Conservation (phyloP, 2,888 invertebrate species). For the Aplocera efformata region DNA sequence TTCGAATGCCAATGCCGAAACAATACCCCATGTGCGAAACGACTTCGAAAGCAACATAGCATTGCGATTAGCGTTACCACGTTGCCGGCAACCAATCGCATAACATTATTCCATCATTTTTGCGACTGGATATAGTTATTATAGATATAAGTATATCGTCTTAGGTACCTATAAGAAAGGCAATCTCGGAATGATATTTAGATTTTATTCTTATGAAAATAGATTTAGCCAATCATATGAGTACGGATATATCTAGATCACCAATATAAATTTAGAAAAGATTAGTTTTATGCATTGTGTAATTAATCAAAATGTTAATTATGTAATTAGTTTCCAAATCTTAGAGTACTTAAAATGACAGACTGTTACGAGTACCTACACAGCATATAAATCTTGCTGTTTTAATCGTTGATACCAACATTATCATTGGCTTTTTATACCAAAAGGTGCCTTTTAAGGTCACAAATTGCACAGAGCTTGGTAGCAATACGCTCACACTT, state of each 20-base stretch:
- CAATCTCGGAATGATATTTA: constrained; percentile 14
- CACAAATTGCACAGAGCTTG: constrained; percentile 74
- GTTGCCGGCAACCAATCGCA: constrained; percentile 12
- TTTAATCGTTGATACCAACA: constrained; percentile 39
- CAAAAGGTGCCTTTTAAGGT: constrained; percentile 54
- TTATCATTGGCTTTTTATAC: constrained; percentile 65
- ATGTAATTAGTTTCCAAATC: background rate
- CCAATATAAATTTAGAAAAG: constrained; percentile 8
- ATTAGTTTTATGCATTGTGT: constrained; percentile 3
- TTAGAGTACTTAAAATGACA: constrained; percentile 5
- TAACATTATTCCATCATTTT: constrained; percentile 2
- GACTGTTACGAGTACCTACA: constrained; percentile 13
- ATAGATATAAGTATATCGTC: constrained; percentile 17
- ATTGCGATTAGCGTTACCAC: constrained; percentile 13
- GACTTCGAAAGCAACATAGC: constrained; percentile 8
- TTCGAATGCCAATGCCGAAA: constrained; percentile 20
- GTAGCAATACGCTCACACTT: constrained; percentile 78
- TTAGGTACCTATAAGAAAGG: constrained; percentile 7
- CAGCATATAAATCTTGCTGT: constrained; percentile 21
- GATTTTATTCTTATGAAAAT: constrained; percentile 9
- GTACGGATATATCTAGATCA: constrained; percentile 6
- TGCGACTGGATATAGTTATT: constrained; percentile 15
- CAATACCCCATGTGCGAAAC: constrained; percentile 12
- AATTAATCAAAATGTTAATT: constrained; percentile 5
- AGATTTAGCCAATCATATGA: constrained; percentile 7